Evolutionary conservation across 1,140 invertebrate genomes (phyloP), one percentile per base, ranked within the genome.

Genomic region (Brachionus angularis): DNA sequence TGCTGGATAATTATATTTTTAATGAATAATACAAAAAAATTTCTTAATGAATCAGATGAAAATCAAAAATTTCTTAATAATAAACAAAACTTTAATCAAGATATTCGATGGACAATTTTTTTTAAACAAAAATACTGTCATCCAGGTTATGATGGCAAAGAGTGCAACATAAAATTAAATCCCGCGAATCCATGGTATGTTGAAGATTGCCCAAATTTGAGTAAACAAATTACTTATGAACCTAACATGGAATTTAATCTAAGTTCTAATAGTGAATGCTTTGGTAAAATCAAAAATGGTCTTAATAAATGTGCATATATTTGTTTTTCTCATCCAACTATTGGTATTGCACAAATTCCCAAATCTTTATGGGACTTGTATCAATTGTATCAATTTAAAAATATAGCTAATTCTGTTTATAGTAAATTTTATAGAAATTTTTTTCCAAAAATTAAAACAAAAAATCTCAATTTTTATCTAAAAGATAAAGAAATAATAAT

Each of bases 191-290:
- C 53, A 29, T 58, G 53, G 53, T 58, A 58, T 14, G 29, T 27
- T 10, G 53, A 33, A 25, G 53, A 58, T 58, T 58, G 53, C 29
- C 53, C 53, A 10, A 58, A 58, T 31, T 21, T 58, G 25, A 21
- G 29, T 14, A 7, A 25, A 58, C 5, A 58, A 18, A 18, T 31
- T 12, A 58, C 53, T 39, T 34, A 34, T 21, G 29, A 58, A 5
- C 16, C 18, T 21, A 58, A 3, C 12, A 58, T 39, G 14, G 5
- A 16, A 33, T 34, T 58, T 5, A 7, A 25, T 5, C 12, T 34
- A 39, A 33, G 29, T 33, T 29, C 21, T 5, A 27, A 27, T 7
- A 39, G 29, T 21, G 29, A 62, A 16, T 42, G 23, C 0, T 39
- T 10, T 16, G 21, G 29, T 12, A 16, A 3, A 7, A 1, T 5